Percentiles rank a stretch among this genome's conserved stretches.
Evolutionary conservation across 2,113 vertebrate genomes (phyloP).

Genomic region (Hiodon alosoides): DNA sequence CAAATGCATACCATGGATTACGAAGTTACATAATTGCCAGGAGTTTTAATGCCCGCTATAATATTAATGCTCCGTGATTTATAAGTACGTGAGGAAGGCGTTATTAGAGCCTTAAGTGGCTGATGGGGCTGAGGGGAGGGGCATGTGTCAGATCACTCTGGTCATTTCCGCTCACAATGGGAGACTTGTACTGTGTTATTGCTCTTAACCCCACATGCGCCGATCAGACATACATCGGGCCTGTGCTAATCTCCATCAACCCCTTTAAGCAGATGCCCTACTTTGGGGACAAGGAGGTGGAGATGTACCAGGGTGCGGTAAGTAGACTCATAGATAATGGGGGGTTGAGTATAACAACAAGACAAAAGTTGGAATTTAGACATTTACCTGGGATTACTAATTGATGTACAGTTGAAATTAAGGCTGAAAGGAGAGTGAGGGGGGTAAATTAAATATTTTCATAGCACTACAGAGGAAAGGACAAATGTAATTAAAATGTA

Average conservation of each 20-base stretch:
- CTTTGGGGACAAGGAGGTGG: constrained; percentile 95
- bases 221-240: constrained; percentile 91
- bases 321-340: constrained; percentile 51
- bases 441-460: no score
- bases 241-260: constrained; percentile 94
- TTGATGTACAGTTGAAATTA: no score
- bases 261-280: constrained; percentile 99
- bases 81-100: constrained; percentile 21
- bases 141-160: no score
- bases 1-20: no score
- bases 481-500: neutral
- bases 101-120: no score
- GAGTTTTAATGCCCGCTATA: constrained; percentile 17
- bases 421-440: no score
- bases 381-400: no score
- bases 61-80: constrained; percentile 24
- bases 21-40: no score
- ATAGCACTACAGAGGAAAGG: no score
- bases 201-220: constrained; percentile 25
- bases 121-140: no score
- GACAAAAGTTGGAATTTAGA: neutral
- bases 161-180: neutral
- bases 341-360: neutral
- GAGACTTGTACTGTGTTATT: neutral
- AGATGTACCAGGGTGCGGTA: constrained; percentile 98